phyloP scores from a whole-genome alignment of 2,888 invertebrate genomes.

The Cheilosia scutellata region DNA sequence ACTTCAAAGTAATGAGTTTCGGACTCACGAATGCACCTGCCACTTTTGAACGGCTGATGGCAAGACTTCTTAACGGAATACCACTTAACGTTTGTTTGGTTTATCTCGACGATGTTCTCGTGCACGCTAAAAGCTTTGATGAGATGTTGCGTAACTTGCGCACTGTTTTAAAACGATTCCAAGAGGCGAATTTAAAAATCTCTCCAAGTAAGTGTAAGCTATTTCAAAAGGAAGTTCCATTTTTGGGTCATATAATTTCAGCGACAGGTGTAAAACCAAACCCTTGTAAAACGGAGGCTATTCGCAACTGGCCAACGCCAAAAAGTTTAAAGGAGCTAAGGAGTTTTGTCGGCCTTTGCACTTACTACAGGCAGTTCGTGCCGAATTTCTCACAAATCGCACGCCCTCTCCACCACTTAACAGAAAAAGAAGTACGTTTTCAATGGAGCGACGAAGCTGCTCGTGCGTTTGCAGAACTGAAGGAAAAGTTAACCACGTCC shows the following conservation, averaged over 20 bases:
- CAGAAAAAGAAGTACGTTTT: background rate
- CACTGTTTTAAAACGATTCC: no score
- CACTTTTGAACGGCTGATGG: constrained; percentile 73
- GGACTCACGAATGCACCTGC: constrained; percentile 62
- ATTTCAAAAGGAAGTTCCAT: background rate
- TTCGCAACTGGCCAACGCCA: background rate
- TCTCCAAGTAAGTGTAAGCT: no score
- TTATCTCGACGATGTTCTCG: constrained; percentile 73
- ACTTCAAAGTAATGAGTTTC: constrained; percentile 77
- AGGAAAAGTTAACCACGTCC: background rate
- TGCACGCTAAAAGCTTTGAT: constrained; percentile 62
- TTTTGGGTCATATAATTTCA: background rate
- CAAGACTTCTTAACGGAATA: constrained; percentile 34
- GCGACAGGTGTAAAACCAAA: background rate
- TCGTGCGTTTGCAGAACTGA: background rate
- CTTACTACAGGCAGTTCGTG: background rate
- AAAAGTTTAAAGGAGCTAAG: no score
- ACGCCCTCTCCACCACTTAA: background rate
- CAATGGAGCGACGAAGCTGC: background rate
- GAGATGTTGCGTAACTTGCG: constrained; percentile 54
- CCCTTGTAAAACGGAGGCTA: background rate
- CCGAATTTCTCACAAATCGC: background rate
- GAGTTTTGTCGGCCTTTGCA: background rate
- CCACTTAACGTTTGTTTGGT: constrained; percentile 69
- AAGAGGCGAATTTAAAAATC: no score